phyloP scores from a whole-genome alignment of 2,113 vertebrate genomes.

The Hippopotamus amphibius region DNA sequence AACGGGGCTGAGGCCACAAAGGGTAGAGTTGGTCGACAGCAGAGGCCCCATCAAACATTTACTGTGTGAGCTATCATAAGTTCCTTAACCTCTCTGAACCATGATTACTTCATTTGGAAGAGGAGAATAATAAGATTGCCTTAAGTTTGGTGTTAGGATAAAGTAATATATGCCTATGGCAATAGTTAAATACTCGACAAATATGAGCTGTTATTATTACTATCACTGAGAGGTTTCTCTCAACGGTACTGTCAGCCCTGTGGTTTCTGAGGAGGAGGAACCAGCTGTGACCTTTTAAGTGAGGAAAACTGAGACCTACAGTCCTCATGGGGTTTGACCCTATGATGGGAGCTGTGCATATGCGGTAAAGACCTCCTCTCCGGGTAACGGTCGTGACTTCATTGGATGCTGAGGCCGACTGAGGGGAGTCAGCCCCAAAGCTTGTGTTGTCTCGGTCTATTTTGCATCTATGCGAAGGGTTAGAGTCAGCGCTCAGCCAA shows the following conservation, averaged over 20 bases:
- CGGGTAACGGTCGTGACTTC: neutral
- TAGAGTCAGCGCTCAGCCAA: neutral
- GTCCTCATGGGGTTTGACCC: neutral
- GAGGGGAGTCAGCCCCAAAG: neutral
- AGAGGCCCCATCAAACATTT: neutral
- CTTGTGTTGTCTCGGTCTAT: neutral
- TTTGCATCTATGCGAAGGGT: neutral
- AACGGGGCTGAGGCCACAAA: accelerated
- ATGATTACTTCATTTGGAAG: neutral
- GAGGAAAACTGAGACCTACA: neutral
- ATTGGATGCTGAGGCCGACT: accelerated
- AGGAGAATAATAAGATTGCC: neutral
- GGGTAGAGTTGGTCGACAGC: neutral
- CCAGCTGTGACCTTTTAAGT: neutral
- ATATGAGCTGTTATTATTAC: neutral
- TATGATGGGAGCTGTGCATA: too few species aligned
- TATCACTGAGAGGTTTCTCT: neutral
- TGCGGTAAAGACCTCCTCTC: neutral
- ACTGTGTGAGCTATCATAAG: neutral
- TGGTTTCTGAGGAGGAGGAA: neutral
- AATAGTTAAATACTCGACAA: neutral
- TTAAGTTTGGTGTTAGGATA: neutral
- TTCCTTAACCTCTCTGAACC: neutral
- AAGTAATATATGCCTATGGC: neutral
- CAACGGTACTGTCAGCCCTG: neutral